These are phyloP conservation scores for Rhogogaster chlorosoma DNA, from an alignment of 2,888 invertebrate species.

Conservation along the genomic window DNA sequence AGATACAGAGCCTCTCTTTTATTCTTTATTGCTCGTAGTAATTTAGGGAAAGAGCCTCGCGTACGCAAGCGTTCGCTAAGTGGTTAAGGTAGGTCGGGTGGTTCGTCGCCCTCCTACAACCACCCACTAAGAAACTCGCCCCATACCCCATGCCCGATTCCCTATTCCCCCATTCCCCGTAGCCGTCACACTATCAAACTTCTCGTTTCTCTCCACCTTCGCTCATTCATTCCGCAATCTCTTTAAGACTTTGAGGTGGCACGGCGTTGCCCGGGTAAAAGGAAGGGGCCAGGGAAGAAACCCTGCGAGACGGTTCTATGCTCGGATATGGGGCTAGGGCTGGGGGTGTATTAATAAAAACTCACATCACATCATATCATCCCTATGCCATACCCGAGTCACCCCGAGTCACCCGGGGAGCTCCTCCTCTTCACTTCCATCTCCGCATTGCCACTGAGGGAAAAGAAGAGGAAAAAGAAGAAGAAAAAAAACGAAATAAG, in stretches of 20 bases:
- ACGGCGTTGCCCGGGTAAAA: constrained; percentile 39
- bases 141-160: constrained; percentile 49
- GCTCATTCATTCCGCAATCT: constrained; percentile 64
- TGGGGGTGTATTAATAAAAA: constrained; percentile 67
- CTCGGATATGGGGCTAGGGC: not conserved
- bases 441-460: not conserved
- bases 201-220: constrained; percentile 49
- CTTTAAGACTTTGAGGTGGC: constrained; percentile 64
- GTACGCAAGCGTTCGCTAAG: constrained; percentile 58
- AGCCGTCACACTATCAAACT: constrained; percentile 31
- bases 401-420: constrained; percentile 48
- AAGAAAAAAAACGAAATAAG: not conserved
- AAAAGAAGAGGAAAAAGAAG: not conserved
- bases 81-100: constrained; percentile 67
- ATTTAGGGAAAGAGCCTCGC: constrained; percentile 27
- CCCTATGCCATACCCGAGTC: constrained; percentile 58
- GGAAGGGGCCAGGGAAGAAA: not conserved
- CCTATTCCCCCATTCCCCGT: constrained; percentile 51
- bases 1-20: not conserved
- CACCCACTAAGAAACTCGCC: not conserved
- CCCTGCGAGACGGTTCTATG: not conserved
- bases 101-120: constrained; percentile 51
- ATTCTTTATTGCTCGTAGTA: constrained; percentile 33
- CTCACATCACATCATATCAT: constrained; percentile 67
- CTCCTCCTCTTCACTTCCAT: constrained; percentile 27